Conservation (phyloP, 2,113 vertebrate genomes). For the Serinus canaria region DNA sequence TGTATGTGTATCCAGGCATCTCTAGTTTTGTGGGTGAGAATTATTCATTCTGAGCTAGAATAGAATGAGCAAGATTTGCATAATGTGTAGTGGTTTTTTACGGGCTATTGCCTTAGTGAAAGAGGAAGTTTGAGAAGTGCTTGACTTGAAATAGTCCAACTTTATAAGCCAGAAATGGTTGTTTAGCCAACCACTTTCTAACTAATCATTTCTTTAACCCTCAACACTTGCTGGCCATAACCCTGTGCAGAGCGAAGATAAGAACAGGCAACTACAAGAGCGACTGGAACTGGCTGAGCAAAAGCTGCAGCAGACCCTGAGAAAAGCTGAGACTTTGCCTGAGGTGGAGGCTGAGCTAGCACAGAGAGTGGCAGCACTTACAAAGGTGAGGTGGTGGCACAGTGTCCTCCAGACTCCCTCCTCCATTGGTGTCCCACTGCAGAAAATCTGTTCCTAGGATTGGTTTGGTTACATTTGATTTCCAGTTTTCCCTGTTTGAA, state of each 20-base stretch:
- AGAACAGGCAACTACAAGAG: constrained; percentile 91
- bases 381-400: constrained; percentile 78
- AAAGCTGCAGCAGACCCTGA: constrained; percentile 93
- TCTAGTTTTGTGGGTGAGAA: background rate
- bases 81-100: background rate
- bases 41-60: background rate
- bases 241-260: constrained; percentile 85
- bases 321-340: constrained; percentile 94
- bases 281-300: constrained; percentile 94
- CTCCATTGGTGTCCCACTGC: background rate
- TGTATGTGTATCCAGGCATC: background rate
- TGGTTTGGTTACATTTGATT: background rate
- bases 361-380: constrained; percentile 92
- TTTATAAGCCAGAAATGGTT: background rate
- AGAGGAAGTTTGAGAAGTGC: background rate
- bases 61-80: too few relatives aligned
- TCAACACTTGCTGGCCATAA: background rate
- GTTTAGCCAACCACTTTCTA: background rate
- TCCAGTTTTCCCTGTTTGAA: background rate
- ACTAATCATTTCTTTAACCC: background rate
- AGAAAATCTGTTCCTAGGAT: background rate
- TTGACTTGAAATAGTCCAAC: background rate
- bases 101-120: background rate
- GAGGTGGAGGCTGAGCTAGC: constrained; percentile 97
- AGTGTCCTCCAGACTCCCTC: background rate